A percentile compares a stretch with the other conserved stretches of the same genome.
phyloP scores from a whole-genome alignment of 2,113 vertebrate genomes.

The Accipiter cooperii region DNA sequence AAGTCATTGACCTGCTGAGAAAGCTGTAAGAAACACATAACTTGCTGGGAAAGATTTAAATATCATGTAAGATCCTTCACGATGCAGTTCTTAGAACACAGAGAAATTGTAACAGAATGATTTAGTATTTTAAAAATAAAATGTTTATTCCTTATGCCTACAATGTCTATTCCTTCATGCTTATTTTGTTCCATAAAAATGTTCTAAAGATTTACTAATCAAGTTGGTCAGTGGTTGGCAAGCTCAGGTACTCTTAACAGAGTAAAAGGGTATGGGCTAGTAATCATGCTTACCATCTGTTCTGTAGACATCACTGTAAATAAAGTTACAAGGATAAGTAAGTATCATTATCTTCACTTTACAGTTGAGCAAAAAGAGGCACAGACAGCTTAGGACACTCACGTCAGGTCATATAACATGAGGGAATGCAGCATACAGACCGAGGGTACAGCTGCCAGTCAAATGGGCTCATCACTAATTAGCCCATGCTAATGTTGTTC shows the following conservation, averaged over 20 bases:
- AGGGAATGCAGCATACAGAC: not conserved
- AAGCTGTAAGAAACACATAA: not conserved
- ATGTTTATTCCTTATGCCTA: not conserved
- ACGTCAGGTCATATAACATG: not conserved
- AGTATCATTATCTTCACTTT: not conserved
- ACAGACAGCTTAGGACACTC: not conserved
- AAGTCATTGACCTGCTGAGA: not conserved
- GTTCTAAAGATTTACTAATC: not conserved
- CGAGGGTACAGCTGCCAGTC: not conserved
- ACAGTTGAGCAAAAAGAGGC: not conserved
- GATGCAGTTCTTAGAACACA: not conserved
- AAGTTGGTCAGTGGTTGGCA: not conserved
- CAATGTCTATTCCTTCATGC: not conserved
- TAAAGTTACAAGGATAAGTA: not conserved
- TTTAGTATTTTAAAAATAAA: not conserved
- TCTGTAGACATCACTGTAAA: not conserved
- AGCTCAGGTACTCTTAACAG: not conserved
- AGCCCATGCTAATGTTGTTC: not conserved
- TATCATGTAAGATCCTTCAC: not conserved
- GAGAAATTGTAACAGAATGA: not conserved
- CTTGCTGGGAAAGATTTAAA: not conserved
- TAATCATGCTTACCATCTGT: not conserved
- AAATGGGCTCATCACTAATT: not conserved
- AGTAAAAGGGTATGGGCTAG: not conserved
- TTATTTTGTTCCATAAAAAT: not conserved